Evolutionary conservation across 2,888 invertebrate genomes (phyloP), one percentile per base, ranked within the genome.

Genomic region (Idaea dimidiata): DNA sequence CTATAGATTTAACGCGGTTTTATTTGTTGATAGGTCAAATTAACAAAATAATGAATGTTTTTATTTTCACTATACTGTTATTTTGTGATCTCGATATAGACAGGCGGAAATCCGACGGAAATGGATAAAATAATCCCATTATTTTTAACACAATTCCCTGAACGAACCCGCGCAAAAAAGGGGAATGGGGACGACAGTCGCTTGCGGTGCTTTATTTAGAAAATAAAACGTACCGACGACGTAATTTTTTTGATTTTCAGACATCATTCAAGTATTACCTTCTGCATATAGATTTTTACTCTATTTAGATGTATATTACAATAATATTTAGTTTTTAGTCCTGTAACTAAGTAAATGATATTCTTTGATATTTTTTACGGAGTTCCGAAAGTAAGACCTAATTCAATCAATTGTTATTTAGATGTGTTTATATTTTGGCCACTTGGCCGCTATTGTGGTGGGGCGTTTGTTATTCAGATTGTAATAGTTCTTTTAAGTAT

Each of bases 121-220:
- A 72, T 71, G 68, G 68, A 69, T 68, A 71, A 69, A 67, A 71
- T 68, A 69, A 69, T 70, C 62, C 62, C 65, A 68, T 71, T 69
- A 69, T 65, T 67, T 70, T 69, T 66, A 68, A 68, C 66, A 62
- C 62, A 64, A 63, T 66, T 68, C 63, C 59, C 64, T 62, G 66
- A 65, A 66, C 65, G 67, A 67, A 62, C 62, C 66, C 59, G 67
- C 64, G 62, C 62, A 61, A 63, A 65, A 64, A 62, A 63, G 62
- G 66, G 65, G 66, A 71, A 67, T 66, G 66, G 64, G 60, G 65
- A 66, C 63, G 65, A 61, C 56, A 60, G 66, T 62, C 59, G 54
- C 61, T 57, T 59, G 7, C 64, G 61, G 61, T 68, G 63, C 61
- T 64, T 60, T 65, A 24, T 70, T 54, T 63, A 63, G 66, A 66